These are phyloP conservation scores for Tichodroma muraria DNA, from an alignment of 2,113 vertebrate species.

Conservation along the genomic window DNA sequence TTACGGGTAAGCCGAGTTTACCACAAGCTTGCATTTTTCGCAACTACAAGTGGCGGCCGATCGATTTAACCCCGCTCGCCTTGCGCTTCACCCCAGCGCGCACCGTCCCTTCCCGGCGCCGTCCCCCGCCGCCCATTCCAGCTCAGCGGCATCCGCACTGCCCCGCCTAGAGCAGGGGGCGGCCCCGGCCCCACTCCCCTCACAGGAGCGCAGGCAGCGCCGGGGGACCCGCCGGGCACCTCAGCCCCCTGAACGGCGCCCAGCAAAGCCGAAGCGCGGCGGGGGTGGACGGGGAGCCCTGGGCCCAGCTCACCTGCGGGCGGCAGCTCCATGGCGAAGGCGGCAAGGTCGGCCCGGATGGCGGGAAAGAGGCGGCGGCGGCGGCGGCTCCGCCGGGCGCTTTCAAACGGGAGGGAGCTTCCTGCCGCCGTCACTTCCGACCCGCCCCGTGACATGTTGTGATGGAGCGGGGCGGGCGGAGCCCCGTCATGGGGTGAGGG, in stretches of 20 bases:
- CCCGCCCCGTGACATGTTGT: neutral
- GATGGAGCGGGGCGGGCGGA: fast-evolving
- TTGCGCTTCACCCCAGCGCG: neutral
- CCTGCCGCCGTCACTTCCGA: slow-evolving; percentile 49
- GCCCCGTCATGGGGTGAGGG: fast-evolving
- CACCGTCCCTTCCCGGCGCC: neutral
- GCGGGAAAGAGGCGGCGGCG: fast-evolving
- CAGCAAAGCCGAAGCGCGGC: neutral
- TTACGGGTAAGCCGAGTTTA: neutral
- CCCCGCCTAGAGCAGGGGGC: fast-evolving
- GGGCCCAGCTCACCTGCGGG: slow-evolving; percentile 46
- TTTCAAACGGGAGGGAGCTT: slow-evolving; percentile 58
- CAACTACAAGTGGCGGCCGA: neutral
- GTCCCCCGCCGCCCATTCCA: fast-evolving
- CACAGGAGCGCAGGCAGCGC: neutral
- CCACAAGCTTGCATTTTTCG: fast-evolving
- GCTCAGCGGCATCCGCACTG: neutral
- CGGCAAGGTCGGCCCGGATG: neutral
- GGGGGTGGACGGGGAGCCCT: fast-evolving
- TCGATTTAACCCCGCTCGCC: fast-evolving
- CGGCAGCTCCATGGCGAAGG: slow-evolving; percentile 58
- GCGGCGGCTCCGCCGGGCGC: fast-evolving
- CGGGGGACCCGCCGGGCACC: neutral
- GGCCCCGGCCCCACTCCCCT: neutral
- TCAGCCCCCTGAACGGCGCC: neutral